These are phyloP conservation scores for Mystacornis crossleyi DNA, from an alignment of 2,113 vertebrate genomes.

Conservation along the genomic window DNA sequence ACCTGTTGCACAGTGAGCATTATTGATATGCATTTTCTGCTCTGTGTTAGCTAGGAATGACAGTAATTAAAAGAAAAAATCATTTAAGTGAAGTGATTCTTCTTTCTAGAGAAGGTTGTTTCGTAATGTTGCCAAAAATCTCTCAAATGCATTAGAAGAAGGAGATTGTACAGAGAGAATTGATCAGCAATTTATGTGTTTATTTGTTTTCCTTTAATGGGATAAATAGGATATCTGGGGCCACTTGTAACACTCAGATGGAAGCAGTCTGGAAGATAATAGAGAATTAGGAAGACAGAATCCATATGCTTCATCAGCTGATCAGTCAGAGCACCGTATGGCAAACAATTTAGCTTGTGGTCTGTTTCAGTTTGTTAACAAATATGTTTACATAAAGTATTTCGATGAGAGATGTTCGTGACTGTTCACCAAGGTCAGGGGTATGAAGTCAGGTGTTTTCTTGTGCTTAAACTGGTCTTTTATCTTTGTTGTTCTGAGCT, in stretches of 20 bases:
- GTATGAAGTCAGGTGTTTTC: neutral
- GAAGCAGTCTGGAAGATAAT: neutral
- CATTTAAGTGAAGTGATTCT: neutral
- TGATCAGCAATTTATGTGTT: neutral
- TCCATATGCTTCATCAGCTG: constrained; percentile 6
- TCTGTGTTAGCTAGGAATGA: neutral
- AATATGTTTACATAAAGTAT: neutral
- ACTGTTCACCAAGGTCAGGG: neutral
- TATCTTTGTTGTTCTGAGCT: neutral
- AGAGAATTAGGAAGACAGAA: neutral
- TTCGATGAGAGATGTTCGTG: neutral
- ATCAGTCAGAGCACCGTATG: neutral
- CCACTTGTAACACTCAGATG: neutral
- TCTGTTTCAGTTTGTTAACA: neutral
- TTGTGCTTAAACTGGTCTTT: neutral
- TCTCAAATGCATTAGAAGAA: neutral
- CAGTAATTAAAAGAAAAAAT: constrained; percentile 21
- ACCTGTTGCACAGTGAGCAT: neutral
- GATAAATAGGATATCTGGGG: neutral
- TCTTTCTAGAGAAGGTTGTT: neutral
- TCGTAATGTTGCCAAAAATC: neutral
- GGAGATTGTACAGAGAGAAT: neutral
- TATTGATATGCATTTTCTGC: neutral
- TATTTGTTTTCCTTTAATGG: neutral
- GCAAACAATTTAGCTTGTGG: neutral